A percentile compares a stretch with the other conserved stretches of the same genome.
Evolutionary conservation across 2,113 vertebrate species (phyloP).

Genomic region (Hemibagrus wyckioides): DNA sequence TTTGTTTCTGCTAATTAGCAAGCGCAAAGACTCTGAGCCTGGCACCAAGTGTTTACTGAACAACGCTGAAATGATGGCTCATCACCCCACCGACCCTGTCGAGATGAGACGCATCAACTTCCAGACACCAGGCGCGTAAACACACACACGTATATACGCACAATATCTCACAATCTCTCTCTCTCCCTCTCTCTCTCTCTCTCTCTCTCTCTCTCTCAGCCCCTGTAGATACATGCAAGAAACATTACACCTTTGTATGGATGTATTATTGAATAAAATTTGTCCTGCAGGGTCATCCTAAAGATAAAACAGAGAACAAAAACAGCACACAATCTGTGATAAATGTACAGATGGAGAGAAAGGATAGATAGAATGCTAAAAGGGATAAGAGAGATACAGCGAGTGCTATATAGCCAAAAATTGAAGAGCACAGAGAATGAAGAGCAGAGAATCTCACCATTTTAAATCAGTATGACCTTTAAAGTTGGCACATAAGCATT

Average conservation of each 20-base stretch:
- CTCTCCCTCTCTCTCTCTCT: not conserved
- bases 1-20: constrained; percentile 72
- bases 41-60: constrained; percentile 93
- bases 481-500: constrained; percentile 32
- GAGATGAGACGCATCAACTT: constrained; percentile 98
- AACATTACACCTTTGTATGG: constrained; percentile 25
- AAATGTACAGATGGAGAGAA: not conserved
- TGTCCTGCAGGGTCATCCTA: constrained; percentile 14
- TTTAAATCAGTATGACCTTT: constrained; percentile 47
- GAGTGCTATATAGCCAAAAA: not conserved
- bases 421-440: not conserved
- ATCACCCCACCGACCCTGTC: constrained; percentile 95
- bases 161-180: not conserved
- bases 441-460: constrained; percentile 12
- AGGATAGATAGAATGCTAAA: not conserved
- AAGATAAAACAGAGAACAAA: constrained; percentile 2
- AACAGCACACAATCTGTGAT: not conserved
- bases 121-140: constrained; percentile 91
- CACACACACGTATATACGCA: not conserved
- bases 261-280: constrained; percentile 31
- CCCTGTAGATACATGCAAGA: not conserved
- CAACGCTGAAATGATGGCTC: constrained; percentile 89
- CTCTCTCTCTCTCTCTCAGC: not conserved
- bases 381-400: not conserved
- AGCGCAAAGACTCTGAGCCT: constrained; percentile 94